Conservation (phyloP, 2,888 invertebrate genomes). For the Eristalis arbustorum region DNA sequence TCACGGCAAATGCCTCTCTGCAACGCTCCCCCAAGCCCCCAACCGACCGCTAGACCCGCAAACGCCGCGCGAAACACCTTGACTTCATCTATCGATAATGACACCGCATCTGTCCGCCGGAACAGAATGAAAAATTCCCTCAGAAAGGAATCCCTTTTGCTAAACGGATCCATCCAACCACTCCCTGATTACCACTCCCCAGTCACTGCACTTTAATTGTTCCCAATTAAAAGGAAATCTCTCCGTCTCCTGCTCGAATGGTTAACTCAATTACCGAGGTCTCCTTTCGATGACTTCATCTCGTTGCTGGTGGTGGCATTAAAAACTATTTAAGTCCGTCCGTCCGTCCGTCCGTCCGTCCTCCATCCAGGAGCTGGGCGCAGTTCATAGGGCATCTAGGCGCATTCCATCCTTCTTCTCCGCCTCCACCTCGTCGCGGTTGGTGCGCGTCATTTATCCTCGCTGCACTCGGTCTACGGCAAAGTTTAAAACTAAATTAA, state of each 20-base stretch:
- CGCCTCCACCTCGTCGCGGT: background rate
- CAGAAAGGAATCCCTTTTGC: background rate
- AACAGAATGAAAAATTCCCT: background rate
- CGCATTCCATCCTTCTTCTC: background rate
- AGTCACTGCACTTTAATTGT: conserved; percentile 57
- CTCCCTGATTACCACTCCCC: conserved; percentile 48
- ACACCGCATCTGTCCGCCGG: background rate
- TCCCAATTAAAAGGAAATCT: conserved; percentile 65
- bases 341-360: background rate
- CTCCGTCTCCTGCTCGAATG: conserved; percentile 19
- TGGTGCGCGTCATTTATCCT: conserved; percentile 53
- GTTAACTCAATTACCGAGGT: conserved; percentile 66
- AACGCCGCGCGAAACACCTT: background rate
- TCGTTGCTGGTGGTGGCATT: conserved; percentile 55
- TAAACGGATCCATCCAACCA: conserved; percentile 32
- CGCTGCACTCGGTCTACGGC: conserved; percentile 46
- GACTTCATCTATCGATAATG: background rate
- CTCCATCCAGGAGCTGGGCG: background rate
- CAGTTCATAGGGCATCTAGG: conserved; percentile 48
- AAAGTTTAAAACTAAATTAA: conserved; percentile 70
- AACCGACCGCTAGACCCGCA: background rate
- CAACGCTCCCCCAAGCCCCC: background rate
- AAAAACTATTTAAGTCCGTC: conserved; percentile 66
- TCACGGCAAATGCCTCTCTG: background rate
- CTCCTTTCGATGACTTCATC: conserved; percentile 67